Conservation (phyloP, 2,113 vertebrate species). For the Tretioscincus oriximinensis region DNA sequence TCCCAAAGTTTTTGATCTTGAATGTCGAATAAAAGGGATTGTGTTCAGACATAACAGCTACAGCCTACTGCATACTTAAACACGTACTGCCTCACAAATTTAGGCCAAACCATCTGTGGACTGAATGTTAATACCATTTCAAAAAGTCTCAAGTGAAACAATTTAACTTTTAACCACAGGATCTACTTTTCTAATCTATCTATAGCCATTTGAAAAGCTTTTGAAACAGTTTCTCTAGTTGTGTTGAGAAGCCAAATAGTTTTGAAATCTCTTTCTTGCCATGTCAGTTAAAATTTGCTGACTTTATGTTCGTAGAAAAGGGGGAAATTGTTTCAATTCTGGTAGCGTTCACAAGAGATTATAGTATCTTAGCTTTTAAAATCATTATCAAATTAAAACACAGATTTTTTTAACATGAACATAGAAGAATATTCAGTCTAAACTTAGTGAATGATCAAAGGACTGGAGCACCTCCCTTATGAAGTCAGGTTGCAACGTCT, state of each 20-base stretch:
- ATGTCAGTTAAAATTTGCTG: not conserved
- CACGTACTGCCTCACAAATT: not conserved
- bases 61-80: not conserved
- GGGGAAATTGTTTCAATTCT: not conserved
- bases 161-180: not conserved
- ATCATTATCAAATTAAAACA: not conserved
- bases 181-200: no score
- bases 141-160: not conserved
- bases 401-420: no score
- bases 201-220: not conserved
- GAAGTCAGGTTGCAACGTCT: no score
- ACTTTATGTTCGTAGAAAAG: not conserved
- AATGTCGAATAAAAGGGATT: not conserved
- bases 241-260: not conserved
- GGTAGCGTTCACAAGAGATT: not conserved
- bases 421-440: not conserved
- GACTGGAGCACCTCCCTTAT: no score
- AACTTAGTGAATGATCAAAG: not conserved
- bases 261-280: not conserved
- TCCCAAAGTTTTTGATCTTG: slow-evolving; percentile 9
- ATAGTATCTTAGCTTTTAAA: not conserved
- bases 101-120: not conserved
- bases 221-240: not conserved
- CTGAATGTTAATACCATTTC: not conserved
- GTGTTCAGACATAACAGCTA: not conserved